Evolutionary conservation across 2,888 invertebrate species (phyloP).

Genomic region (Listrodromus nycthemerus): DNA sequence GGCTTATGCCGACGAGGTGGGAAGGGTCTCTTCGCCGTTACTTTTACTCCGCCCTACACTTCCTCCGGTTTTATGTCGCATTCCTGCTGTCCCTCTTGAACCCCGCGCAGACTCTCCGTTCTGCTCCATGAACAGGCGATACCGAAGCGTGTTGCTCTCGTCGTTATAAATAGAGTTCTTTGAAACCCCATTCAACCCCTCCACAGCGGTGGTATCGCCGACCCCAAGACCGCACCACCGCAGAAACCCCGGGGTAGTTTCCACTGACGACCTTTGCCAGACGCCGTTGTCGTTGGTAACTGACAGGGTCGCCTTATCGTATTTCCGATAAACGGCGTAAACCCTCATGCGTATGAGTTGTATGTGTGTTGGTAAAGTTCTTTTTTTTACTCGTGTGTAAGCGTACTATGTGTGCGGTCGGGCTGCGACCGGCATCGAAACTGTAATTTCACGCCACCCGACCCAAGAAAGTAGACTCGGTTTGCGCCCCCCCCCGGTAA

Average conservation of each 20-base stretch:
- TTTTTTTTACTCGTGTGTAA: not conserved
- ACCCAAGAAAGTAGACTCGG: conserved; percentile 38
- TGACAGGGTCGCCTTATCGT: conserved; percentile 60
- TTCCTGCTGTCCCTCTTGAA: conserved; percentile 4
- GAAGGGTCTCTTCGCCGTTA: not conserved
- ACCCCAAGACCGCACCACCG: conserved; percentile 30
- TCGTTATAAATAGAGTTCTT: conserved; percentile 75
- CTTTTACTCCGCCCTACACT: conserved; percentile 21
- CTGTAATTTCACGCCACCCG: not conserved
- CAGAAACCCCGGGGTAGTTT: conserved; percentile 63
- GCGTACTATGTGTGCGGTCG: not conserved
- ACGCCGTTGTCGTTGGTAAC: conserved; percentile 55
- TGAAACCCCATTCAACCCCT: conserved; percentile 57
- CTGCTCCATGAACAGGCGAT: conserved; percentile 32
- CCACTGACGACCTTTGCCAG: conserved; percentile 68
- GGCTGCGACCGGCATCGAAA: not conserved
- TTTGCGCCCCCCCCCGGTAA: not conserved
- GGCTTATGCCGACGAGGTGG: conserved; percentile 45
- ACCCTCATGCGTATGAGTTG: conserved; percentile 14
- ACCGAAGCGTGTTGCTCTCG: conserved; percentile 40
- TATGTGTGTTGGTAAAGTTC: not conserved
- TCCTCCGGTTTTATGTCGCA: conserved; percentile 13
- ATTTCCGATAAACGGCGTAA: conserved; percentile 65
- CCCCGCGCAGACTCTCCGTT: not conserved
- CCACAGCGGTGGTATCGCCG: not conserved